Percentiles rank a stretch among this genome's conserved stretches.
Conservation (phyloP, 2,888 invertebrate genomes). For the Parnassius apollo region DNA sequence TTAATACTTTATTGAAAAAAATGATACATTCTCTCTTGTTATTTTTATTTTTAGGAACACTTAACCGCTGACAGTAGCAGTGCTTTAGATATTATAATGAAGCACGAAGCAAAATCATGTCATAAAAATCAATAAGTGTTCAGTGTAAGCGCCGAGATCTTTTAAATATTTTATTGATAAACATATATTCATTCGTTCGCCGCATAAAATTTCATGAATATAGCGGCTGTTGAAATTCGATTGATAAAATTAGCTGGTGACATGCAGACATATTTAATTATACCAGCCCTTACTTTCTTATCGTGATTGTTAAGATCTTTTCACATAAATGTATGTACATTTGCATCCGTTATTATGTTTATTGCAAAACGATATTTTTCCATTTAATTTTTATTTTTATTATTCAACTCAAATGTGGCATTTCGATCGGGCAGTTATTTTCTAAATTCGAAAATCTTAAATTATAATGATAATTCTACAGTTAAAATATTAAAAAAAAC, state of each 20-base stretch:
- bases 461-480: neutral
- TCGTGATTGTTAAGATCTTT: slow-evolving; percentile 48
- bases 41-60: neutral
- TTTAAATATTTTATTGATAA: slow-evolving; percentile 27
- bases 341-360: slow-evolving; percentile 49
- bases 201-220: slow-evolving; percentile 33
- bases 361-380: slow-evolving; percentile 26
- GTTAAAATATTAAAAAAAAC: neutral
- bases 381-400: slow-evolving; percentile 25
- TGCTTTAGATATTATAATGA: neutral
- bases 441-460: neutral
- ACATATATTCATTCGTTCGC: slow-evolving; percentile 24
- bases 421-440: neutral
- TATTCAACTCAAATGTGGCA: neutral
- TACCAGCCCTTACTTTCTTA: slow-evolving; percentile 46
- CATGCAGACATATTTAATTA: slow-evolving; percentile 35
- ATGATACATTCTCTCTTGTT: no score
- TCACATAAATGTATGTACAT: slow-evolving; percentile 46
- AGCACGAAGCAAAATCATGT: slow-evolving; percentile 7
- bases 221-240: slow-evolving; percentile 31
- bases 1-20: no score
- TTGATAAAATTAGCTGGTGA: slow-evolving; percentile 32
- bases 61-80: neutral
- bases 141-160: slow-evolving; percentile 14
- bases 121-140: slow-evolving; percentile 17